Evolutionary conservation across 2,888 invertebrate genomes (phyloP).

Genomic region (Dicycla oo): DNA sequence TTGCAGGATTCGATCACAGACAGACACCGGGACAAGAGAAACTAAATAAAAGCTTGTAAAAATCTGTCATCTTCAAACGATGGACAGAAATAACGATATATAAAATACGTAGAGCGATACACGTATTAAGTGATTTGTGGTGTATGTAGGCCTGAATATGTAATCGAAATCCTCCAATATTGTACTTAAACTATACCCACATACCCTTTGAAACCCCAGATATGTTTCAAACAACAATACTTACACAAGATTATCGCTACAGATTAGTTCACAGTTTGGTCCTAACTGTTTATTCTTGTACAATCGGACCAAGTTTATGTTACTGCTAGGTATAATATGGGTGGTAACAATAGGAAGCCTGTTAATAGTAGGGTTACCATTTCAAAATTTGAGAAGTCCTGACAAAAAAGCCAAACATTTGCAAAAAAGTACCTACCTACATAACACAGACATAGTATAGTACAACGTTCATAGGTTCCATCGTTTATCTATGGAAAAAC

Average conservation of each 20-base stretch:
- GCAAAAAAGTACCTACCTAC: not conserved
- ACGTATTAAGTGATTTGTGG: no score
- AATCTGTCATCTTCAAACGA: no score
- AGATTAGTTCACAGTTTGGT: conserved; percentile 20
- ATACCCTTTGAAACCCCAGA: conserved; percentile 3
- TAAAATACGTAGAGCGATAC: no score
- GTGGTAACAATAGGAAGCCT: conserved; percentile 30
- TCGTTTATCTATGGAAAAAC: no score
- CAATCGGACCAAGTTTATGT: conserved; percentile 35
- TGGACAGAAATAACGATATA: not conserved
- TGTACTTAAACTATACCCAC: not conserved
- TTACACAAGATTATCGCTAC: conserved; percentile 19
- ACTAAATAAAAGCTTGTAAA: no score
- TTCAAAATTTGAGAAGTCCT: not conserved
- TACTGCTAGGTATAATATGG: not conserved
- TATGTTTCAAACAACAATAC: conserved; percentile 23
- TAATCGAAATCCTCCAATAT: not conserved
- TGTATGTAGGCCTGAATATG: not conserved
- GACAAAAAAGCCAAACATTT: not conserved
- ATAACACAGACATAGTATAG: no score
- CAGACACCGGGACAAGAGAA: no score
- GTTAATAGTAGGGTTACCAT: not conserved
- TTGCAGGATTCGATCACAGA: no score
- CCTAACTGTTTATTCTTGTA: conserved; percentile 15
- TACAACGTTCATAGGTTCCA: no score